Percentiles rank a stretch among this genome's conserved stretches.
Evolutionary conservation across 2,797 vertebrate species (phyloP).

Genomic region (Neosilurus hyrtlii): DNA sequence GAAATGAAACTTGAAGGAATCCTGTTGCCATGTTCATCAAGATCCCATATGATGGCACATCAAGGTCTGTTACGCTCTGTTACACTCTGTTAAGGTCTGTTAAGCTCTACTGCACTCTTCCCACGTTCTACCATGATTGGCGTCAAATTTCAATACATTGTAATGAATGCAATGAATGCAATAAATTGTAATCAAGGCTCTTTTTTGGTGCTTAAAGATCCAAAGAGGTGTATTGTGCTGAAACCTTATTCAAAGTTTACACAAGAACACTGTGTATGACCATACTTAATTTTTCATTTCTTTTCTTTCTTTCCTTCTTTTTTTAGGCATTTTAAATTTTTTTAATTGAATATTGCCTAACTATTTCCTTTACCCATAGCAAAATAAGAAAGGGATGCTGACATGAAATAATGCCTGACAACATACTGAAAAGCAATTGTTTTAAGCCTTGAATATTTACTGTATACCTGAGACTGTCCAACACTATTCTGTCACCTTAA

Average conservation of each 20-base stretch:
- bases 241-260: no score
- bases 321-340: not conserved
- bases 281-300: not conserved
- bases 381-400: not conserved
- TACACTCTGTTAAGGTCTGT: not conserved
- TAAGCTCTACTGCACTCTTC: no score
- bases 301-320: not conserved
- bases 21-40: no score
- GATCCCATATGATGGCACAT: not conserved
- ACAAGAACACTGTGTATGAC: not conserved
- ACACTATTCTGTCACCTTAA: conserved; percentile 12
- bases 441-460: not conserved
- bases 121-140: no score
- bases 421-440: not conserved
- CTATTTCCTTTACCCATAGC: not conserved
- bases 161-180: no score
- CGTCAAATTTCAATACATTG: no score
- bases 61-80: not conserved
- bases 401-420: not conserved
- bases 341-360: not conserved
- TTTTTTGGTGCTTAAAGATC: not conserved
- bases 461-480: not conserved
- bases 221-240: not conserved
- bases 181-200: no score
- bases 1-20: no score